Percentiles rank a stretch among this genome's conserved stretches.
Conservation (phyloP, 1,140 invertebrate species). For the Sitobion miscanthi region DNA sequence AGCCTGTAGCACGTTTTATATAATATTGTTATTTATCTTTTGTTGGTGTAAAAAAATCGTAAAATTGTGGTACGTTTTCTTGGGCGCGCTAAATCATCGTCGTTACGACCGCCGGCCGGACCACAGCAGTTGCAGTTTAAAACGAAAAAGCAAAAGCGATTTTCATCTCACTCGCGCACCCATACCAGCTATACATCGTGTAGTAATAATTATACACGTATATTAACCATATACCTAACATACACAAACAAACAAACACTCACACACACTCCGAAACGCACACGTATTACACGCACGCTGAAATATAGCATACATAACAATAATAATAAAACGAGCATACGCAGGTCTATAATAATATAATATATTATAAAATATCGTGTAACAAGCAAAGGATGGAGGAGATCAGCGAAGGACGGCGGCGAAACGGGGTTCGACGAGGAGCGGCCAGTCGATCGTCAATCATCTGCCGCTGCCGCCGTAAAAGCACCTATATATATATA, state of each 20-base stretch:
- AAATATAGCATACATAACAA: neutral
- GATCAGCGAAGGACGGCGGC: neutral
- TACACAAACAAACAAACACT: neutral
- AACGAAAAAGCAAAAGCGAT: constrained; percentile 14
- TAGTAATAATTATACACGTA: constrained; percentile 7
- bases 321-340: neutral
- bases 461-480: neutral
- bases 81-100: neutral
- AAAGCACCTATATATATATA: neutral
- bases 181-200: neutral
- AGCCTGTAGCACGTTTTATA: neutral
- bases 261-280: neutral
- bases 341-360: neutral
- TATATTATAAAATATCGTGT: constrained; percentile 12
- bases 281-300: neutral
- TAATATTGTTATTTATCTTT: constrained; percentile 6
- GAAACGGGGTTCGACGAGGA: neutral
- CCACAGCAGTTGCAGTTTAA: neutral
- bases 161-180: neutral
- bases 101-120: neutral
- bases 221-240: neutral
- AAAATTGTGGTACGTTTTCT: neutral
- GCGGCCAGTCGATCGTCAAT: constrained; percentile 29
- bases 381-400: neutral
- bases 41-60: constrained; percentile 16